Conservation (phyloP, 1,140 invertebrate genomes). For the Chelonus insularis region DNA sequence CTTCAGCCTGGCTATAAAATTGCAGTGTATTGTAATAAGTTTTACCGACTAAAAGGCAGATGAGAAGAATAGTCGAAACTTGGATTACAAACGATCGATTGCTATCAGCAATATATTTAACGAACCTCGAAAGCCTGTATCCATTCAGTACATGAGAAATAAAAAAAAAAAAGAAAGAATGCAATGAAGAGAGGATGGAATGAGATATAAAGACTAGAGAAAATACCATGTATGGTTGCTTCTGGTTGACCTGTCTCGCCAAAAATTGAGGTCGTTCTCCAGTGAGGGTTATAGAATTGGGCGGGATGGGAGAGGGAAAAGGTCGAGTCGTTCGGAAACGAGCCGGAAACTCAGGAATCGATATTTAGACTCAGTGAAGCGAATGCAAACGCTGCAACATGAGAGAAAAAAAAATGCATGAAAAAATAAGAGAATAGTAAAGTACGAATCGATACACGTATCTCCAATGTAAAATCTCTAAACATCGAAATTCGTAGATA, state of each 20-base stretch:
- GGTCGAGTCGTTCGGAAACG: constrained; percentile 29
- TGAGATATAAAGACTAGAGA: not conserved
- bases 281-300: not conserved
- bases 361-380: constrained; percentile 34
- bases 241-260: constrained; percentile 43
- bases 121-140: constrained; percentile 9
- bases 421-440: not conserved
- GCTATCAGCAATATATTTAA: constrained; percentile 25
- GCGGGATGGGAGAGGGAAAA: not conserved
- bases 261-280: constrained; percentile 38
- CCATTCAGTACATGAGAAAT: not conserved
- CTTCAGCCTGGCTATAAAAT: too few species aligned
- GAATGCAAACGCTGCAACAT: constrained; percentile 15
- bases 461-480: not conserved
- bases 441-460: not conserved
- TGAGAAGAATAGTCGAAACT: constrained; percentile 8
- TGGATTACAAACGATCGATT: constrained; percentile 23
- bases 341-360: constrained; percentile 43
- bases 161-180: not conserved
- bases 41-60: too few species aligned
- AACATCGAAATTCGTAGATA: not conserved
- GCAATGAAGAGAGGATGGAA: not conserved
- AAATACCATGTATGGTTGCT: constrained; percentile 28
- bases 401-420: constrained; percentile 4
- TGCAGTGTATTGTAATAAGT: too few species aligned